phyloP scores from a whole-genome alignment of 1,140 invertebrate genomes.

The Drosophila orena region DNA sequence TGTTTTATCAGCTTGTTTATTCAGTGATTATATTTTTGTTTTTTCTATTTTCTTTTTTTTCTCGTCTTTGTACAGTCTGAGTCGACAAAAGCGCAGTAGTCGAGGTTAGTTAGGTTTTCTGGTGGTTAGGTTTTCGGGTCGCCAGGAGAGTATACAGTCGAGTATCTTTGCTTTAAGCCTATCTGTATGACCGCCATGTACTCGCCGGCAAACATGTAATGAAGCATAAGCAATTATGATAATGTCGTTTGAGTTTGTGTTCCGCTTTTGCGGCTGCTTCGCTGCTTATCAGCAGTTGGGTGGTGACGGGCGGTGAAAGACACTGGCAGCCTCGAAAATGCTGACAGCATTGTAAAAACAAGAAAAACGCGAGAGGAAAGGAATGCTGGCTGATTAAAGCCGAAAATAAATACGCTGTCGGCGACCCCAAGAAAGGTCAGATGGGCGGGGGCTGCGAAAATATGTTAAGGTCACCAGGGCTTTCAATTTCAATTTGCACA shows the following conservation, averaged over 20 bases:
- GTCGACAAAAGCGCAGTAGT: conserved; percentile 43
- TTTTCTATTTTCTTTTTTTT: conserved; percentile 4
- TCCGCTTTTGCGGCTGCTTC: conserved; percentile 38
- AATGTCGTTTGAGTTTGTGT: conserved; percentile 72
- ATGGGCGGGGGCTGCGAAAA: not conserved
- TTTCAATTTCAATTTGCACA: not conserved
- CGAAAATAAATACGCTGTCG: conserved; percentile 23
- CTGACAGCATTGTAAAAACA: conserved; percentile 34
- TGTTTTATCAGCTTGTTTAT: conserved; percentile 80
- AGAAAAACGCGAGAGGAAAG: conserved; percentile 20
- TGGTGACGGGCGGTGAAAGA: conserved; percentile 1
- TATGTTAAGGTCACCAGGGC: not conserved
- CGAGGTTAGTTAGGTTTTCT: conserved; percentile 51
- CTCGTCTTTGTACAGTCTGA: conserved; percentile 10
- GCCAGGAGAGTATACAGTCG: conserved; percentile 4
- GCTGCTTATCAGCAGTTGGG: conserved; percentile 61
- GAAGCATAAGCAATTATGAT: conserved; percentile 83
- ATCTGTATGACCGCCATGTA: conserved; percentile 41
- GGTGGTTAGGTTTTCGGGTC: conserved; percentile 40
- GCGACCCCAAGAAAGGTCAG: conserved; percentile 1
- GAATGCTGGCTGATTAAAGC: conserved; percentile 15
- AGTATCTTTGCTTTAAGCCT: conserved; percentile 41
- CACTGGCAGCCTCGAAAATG: conserved; percentile 43
- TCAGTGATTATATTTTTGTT: conserved; percentile 64
- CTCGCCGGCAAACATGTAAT: conserved; percentile 74